Evolutionary conservation across 1,140 invertebrate genomes (phyloP).

Genomic region (Microplitis demolitor): DNA sequence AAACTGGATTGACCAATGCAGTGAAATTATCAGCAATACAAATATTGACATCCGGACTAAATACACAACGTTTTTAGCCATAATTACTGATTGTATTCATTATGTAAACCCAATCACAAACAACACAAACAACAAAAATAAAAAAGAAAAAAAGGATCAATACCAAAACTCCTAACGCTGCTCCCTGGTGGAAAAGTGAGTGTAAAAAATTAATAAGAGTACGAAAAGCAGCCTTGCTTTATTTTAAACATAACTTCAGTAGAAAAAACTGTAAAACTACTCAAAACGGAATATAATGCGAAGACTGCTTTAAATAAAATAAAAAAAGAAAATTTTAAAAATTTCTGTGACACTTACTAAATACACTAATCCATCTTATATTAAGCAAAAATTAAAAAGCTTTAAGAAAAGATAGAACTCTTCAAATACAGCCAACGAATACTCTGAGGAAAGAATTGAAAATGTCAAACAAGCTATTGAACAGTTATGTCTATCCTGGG

Average conservation of each 20-base stretch:
- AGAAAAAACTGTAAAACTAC: not conserved
- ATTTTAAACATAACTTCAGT: not conserved
- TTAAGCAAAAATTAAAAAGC: slow-evolving; percentile 17
- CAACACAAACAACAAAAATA: not conserved
- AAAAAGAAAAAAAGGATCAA: not conserved
- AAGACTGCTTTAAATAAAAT: not conserved
- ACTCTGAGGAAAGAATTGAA: not conserved
- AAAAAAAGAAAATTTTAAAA: slow-evolving; percentile 13
- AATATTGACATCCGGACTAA: not conserved
- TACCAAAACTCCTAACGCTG: not conserved
- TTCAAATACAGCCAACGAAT: not conserved
- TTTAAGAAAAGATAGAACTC: not conserved
- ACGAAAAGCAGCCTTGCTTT: not conserved
- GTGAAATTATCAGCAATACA: not conserved
- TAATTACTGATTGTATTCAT: too few species aligned
- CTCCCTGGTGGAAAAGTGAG: not conserved
- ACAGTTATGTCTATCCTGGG: not conserved
- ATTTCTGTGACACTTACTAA: not conserved
- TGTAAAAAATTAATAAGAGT: not conserved
- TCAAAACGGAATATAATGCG: not conserved
- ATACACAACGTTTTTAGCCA: not conserved
- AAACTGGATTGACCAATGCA: not conserved
- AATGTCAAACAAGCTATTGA: not conserved
- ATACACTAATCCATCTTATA: not conserved
- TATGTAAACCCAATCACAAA: not conserved